A percentile compares a stretch with the other conserved stretches of the same genome.
These are phyloP conservation scores for Noctilio leporinus DNA, from an alignment of 2,113 vertebrate genomes.

Conservation along the genomic window DNA sequence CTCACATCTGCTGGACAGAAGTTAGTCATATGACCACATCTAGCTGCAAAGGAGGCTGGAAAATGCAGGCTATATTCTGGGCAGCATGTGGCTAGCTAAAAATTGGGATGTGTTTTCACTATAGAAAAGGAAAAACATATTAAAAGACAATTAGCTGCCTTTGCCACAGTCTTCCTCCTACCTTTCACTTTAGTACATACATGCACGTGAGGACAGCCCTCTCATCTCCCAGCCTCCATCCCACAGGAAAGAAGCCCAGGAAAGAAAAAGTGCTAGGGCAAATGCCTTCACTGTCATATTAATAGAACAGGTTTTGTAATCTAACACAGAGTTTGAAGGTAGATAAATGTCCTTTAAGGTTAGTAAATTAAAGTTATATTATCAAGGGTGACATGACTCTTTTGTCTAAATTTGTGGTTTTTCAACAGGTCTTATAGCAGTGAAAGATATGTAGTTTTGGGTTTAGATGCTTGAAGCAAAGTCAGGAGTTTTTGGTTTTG, in stretches of 20 bases:
- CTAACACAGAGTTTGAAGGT: neutral
- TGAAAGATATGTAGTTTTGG: neutral
- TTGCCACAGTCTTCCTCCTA: neutral
- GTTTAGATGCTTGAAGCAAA: neutral
- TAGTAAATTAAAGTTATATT: neutral
- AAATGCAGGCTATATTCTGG: neutral
- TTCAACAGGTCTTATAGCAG: neutral
- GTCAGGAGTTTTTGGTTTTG: neutral
- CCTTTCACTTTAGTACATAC: neutral
- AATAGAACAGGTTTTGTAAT: neutral
- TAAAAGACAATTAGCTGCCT: neutral
- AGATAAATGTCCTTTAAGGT: neutral
- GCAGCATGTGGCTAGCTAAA: neutral
- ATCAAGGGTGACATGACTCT: neutral
- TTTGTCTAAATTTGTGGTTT: neutral
- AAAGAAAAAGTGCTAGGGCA: neutral
- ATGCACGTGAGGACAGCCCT: neutral
- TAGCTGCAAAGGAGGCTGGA: neutral
- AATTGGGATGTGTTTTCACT: neutral
- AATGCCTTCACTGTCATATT: neutral
- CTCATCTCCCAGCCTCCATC: no score
- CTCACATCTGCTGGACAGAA: neutral
- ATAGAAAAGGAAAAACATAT: neutral
- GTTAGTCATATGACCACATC: neutral
- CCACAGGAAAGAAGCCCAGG: neutral